These are phyloP conservation scores for Drosophila mettleri DNA, from an alignment of 2,888 invertebrate species.

Conservation along the genomic window DNA sequence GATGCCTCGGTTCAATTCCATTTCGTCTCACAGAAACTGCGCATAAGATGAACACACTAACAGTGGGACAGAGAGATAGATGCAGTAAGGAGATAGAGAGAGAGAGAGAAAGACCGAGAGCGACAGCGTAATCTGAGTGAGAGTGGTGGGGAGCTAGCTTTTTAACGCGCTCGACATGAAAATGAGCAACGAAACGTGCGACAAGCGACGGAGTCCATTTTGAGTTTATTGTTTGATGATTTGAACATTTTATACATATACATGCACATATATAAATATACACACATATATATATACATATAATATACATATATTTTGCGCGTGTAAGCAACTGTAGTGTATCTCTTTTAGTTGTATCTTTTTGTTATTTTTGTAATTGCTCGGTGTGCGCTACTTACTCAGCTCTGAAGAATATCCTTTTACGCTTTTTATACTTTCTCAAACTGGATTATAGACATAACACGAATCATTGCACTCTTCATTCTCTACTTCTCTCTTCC, in stretches of 20 bases:
- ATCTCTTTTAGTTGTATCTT: conserved; percentile 44
- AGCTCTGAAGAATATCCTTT: conserved; percentile 29
- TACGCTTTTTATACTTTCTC: conserved; percentile 16
- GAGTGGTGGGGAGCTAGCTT: conserved; percentile 61
- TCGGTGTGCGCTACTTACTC: conserved; percentile 63
- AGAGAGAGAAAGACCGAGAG: conserved; percentile 18
- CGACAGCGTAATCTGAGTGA: conserved; percentile 17
- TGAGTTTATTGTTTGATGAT: conserved; percentile 86
- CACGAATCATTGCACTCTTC: conserved; percentile 27
- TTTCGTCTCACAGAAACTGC: conserved; percentile 53
- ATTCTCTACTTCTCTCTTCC: conserved; percentile 13
- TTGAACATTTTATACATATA: conserved; percentile 83
- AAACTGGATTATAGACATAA: conserved; percentile 26
- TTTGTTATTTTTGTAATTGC: conserved; percentile 61
- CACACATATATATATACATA: conserved; percentile 25
- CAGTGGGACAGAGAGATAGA: conserved; percentile 13
- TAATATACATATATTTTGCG: conserved; percentile 18
- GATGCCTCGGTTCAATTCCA: conserved; percentile 53
- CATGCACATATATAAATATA: conserved; percentile 67
- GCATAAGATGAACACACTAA: conserved; percentile 35
- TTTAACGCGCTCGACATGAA: conserved; percentile 81
- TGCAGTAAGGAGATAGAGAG: conserved; percentile 23
- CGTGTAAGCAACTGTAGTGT: conserved; percentile 50
- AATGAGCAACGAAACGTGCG: conserved; percentile 83
- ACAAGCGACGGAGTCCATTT: conserved; percentile 85